Percentiles rank a stretch among this genome's conserved stretches.
These are phyloP conservation scores for Triops cancriformis DNA, from an alignment of 1,140 invertebrate genomes.

Conservation along the genomic window DNA sequence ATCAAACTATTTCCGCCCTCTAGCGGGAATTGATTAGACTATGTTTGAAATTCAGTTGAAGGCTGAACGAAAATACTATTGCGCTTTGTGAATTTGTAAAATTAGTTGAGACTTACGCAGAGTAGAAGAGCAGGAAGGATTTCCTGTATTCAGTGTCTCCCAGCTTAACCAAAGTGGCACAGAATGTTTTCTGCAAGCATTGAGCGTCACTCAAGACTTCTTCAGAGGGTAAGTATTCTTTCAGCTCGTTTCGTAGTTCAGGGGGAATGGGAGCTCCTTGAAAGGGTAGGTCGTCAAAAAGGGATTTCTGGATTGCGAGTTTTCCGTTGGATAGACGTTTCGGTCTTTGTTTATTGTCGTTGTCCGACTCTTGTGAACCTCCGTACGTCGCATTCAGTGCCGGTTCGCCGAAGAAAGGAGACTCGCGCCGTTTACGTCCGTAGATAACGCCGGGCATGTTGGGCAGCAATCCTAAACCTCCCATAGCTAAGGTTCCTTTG, in stretches of 20 bases:
- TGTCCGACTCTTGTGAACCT: neutral
- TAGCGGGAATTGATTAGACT: no score
- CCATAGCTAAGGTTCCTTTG: slow-evolving; percentile 26
- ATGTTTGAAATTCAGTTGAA: no score
- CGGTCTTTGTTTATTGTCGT: neutral
- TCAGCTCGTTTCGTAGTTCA: slow-evolving; percentile 27
- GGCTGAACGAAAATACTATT: neutral
- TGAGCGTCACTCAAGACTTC: slow-evolving; percentile 26
- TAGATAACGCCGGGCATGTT: slow-evolving; percentile 22
- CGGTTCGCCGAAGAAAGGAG: neutral
- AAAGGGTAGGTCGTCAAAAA: slow-evolving; percentile 27
- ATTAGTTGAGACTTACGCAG: slow-evolving; percentile 20
- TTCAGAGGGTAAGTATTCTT: slow-evolving; percentile 23
- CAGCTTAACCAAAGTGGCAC: slow-evolving; percentile 25
- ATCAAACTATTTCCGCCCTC: no score
- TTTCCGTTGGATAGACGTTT: neutral
- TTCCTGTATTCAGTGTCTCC: slow-evolving; percentile 19
- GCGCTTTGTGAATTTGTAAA: neutral
- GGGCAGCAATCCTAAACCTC: slow-evolving; percentile 20
- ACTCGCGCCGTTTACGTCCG: slow-evolving; percentile 19
- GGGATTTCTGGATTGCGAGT: slow-evolving; percentile 14
- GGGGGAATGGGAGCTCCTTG: slow-evolving; percentile 26
- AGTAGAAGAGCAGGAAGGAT: slow-evolving; percentile 25
- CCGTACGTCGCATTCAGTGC: neutral
- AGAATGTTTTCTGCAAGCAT: slow-evolving; percentile 29